A percentile compares a stretch with the other conserved stretches of the same genome.
These are phyloP conservation scores for Drosophila paucipuncta DNA, from an alignment of 2,888 invertebrate genomes.

Conservation along the genomic window DNA sequence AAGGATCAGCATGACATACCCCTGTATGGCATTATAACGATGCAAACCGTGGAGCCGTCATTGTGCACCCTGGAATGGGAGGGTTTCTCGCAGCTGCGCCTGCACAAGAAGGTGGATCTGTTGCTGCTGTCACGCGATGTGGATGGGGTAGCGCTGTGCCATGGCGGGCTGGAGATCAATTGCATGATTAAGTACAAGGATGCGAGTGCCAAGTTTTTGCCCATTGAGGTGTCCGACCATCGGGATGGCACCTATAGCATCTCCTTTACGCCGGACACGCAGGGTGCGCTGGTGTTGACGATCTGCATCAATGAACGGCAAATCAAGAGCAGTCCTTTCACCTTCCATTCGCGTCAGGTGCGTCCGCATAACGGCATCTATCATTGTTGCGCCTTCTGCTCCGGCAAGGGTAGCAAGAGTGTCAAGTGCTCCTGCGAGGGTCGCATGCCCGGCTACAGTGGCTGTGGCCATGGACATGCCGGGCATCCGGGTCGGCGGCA, in stretches of 20 bases:
- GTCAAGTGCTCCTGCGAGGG: slow-evolving; percentile 90
- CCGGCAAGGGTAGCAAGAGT: slow-evolving; percentile 90
- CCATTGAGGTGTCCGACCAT: slow-evolving; percentile 87
- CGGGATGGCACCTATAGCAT: slow-evolving; percentile 89
- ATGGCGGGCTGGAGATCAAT: slow-evolving; percentile 88
- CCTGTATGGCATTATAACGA: slow-evolving; percentile 87
- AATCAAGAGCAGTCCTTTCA: slow-evolving; percentile 90
- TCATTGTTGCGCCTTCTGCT: slow-evolving; percentile 94
- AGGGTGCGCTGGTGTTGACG: slow-evolving; percentile 88
- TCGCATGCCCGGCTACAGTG: slow-evolving; percentile 91
- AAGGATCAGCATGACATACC: slow-evolving; percentile 85
- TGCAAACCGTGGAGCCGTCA: slow-evolving; percentile 88
- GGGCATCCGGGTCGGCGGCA: slow-evolving; percentile 92
- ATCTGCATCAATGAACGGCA: slow-evolving; percentile 88
- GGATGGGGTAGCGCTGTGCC: slow-evolving; percentile 88
- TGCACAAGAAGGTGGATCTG: slow-evolving; percentile 88
- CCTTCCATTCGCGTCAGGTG: slow-evolving; percentile 88
- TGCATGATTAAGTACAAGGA: slow-evolving; percentile 87
- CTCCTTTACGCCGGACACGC: slow-evolving; percentile 88
- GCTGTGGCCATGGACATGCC: slow-evolving; percentile 93
- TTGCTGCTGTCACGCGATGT: slow-evolving; percentile 88
- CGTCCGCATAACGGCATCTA: slow-evolving; percentile 90
- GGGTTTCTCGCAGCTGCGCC: slow-evolving; percentile 86
- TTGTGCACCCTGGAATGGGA: slow-evolving; percentile 87
- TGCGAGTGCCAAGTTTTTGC: slow-evolving; percentile 85